Evolutionary conservation across 1,140 invertebrate genomes (phyloP).

Genomic region (Helicoverpa zea): DNA sequence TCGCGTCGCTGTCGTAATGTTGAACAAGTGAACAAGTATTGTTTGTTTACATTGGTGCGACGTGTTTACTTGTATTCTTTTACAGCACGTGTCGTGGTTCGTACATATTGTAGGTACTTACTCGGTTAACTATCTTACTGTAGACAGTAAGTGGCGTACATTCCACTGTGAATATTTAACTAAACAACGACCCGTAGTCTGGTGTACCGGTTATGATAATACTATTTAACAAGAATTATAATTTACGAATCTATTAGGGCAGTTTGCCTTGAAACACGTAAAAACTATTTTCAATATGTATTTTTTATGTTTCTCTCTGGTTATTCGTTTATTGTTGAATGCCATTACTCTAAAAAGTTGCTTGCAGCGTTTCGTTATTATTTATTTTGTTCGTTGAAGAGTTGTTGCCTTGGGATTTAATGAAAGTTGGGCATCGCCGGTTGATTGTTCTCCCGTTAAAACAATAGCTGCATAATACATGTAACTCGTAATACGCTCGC

Average conservation of each 20-base stretch:
- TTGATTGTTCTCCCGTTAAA: conserved; percentile 18
- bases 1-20: conserved; percentile 18
- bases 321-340: conserved; percentile 16
- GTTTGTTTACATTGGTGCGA: conserved; percentile 28
- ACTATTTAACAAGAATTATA: conserved; percentile 16
- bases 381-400: conserved; percentile 13
- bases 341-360: neutral
- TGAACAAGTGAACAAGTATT: conserved; percentile 41
- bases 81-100: neutral
- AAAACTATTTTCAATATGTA: conserved; percentile 5
- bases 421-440: neutral
- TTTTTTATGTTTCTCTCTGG: neutral
- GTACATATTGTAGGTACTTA: neutral
- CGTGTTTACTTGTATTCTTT: conserved; percentile 38
- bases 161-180: conserved; percentile 19
- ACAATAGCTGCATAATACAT: conserved; percentile 18
- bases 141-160: neutral
- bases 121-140: neutral
- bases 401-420: conserved; percentile 25
- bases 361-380: neutral
- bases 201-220: conserved; percentile 24
- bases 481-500: neutral
- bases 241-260: conserved; percentile 25
- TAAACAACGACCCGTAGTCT: conserved; percentile 3
- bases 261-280: conserved; percentile 28